Evolutionary conservation across 2,888 invertebrate genomes (phyloP), one percentile per base, ranked within the genome.

Genomic region (Metacarcinus magister): DNA sequence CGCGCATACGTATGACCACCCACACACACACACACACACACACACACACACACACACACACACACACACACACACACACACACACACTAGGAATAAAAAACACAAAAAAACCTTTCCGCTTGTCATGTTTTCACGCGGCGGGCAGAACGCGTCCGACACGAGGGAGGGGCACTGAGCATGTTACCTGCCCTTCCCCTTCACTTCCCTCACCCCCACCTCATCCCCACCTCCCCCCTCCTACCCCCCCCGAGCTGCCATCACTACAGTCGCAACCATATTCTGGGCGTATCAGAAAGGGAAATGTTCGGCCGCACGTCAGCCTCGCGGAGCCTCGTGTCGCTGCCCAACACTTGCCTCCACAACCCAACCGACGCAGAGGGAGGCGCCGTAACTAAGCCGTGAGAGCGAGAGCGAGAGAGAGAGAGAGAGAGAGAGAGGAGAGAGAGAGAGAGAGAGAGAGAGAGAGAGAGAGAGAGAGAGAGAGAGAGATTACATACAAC

Each of bases 391-490:
- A 67, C 13, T 43, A n/a, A 67, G 54, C 46, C n/a, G 93, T 4
- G 93, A 48, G 93, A 93, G 93, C 43, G 93, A 93, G 67, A 93
- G 32, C 43, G 67, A 67, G 93, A 93, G 93, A 39, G 39, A 39
- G 39, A 39, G 39, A 39, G 39, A 39, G 67, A 39, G 93, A 87
- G 82, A 87, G 87, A n/a, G n/a, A n/a, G n/a, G n/a, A n/a, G n/a
- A 87, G 94, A 94, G 94, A 94, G 94, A 94, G 94, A 94, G 94
- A 94, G 94, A 94, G 93, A 91, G 91, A 91, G 91, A 91, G 91
- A 91, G 91, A 91, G 91, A 91, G 91, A 91, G 91, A 91, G 94
- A 94, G 87, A 82, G 94, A 94, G 94, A 94, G 89, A 94, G 94
- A 94, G 95, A 95, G 95, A 95, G 95, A 60, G 91, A 32, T 60